Conservation (phyloP, 2,888 invertebrate genomes). For the Chydorus sphaericus region DNA sequence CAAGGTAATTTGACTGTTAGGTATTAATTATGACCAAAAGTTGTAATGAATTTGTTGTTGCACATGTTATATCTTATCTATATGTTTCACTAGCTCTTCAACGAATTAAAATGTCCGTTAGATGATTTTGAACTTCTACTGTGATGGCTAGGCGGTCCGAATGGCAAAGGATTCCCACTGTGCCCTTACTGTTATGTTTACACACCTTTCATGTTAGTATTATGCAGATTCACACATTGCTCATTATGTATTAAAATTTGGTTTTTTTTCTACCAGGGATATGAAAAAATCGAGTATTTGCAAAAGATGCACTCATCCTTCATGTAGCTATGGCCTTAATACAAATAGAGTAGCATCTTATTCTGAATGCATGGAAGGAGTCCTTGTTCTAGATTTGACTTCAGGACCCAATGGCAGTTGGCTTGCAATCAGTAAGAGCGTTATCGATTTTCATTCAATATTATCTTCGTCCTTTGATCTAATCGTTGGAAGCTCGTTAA, state of each 20-base stretch:
- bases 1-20: no score
- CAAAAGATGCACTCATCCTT: constrained; percentile 90
- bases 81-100: no score
- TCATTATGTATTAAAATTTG: not conserved
- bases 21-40: no score
- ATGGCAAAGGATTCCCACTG: constrained; percentile 88
- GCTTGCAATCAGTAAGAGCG: constrained; percentile 11
- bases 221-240: not conserved
- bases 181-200: constrained; percentile 98
- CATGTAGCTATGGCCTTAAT: constrained; percentile 77
- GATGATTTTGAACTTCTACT: constrained; percentile 93
- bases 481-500: not conserved
- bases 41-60: no score
- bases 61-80: no score
- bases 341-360: constrained; percentile 78
- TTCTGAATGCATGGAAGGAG: constrained; percentile 79
- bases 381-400: constrained; percentile 80
- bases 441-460: not conserved
- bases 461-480: not conserved
- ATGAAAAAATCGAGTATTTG: constrained; percentile 90
- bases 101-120: constrained; percentile 89
- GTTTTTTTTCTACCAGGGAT: constrained; percentile 38
- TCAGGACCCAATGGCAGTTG: constrained; percentile 90
- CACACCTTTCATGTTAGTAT: constrained; percentile 70
- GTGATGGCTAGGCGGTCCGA: constrained; percentile 85